Conservation (phyloP, 1,140 invertebrate genomes). For the Lineus longissimus region DNA sequence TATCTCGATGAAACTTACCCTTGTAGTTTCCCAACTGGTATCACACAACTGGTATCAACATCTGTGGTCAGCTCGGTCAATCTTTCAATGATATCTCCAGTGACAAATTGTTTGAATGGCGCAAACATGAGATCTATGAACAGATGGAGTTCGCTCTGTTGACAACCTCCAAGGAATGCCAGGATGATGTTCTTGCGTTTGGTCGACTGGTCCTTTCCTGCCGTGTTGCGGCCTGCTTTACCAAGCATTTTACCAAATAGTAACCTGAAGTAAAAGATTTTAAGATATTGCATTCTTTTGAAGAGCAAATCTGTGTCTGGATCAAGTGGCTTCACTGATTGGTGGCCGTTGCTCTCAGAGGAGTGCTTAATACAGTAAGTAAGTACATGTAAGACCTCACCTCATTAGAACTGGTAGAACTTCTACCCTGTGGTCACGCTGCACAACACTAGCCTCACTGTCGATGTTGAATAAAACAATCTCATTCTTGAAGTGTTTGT, state of each 20-base stretch:
- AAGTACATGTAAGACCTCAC: constrained; percentile 19
- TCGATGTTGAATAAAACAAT: constrained; percentile 74
- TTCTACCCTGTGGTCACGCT: constrained; percentile 67
- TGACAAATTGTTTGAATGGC: constrained; percentile 64
- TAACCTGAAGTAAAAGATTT: constrained; percentile 56
- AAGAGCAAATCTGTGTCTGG: background rate
- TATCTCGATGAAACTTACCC: constrained; percentile 27
- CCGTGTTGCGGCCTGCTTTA: constrained; percentile 66
- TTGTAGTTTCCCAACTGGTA: constrained; percentile 46
- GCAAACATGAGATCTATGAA: constrained; percentile 83
- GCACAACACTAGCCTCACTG: constrained; percentile 64
- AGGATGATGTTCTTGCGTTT: constrained; percentile 69
- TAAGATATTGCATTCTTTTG: background rate
- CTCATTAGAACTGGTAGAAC: constrained; percentile 78
- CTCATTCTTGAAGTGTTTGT: constrained; percentile 82
- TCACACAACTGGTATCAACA: constrained; percentile 31
- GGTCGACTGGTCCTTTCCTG: constrained; percentile 69
- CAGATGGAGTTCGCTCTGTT: constrained; percentile 69
- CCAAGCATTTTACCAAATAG: constrained; percentile 84
- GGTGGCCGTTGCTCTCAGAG: too few relatives aligned
- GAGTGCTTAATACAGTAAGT: too few relatives aligned
- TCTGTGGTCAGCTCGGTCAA: constrained; percentile 7
- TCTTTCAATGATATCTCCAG: constrained; percentile 23
- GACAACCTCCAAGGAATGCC: constrained; percentile 77
- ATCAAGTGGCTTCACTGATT: background rate